Evolutionary conservation across 1,140 invertebrate genomes (phyloP).

Genomic region (Hypsibius dujardini): DNA sequence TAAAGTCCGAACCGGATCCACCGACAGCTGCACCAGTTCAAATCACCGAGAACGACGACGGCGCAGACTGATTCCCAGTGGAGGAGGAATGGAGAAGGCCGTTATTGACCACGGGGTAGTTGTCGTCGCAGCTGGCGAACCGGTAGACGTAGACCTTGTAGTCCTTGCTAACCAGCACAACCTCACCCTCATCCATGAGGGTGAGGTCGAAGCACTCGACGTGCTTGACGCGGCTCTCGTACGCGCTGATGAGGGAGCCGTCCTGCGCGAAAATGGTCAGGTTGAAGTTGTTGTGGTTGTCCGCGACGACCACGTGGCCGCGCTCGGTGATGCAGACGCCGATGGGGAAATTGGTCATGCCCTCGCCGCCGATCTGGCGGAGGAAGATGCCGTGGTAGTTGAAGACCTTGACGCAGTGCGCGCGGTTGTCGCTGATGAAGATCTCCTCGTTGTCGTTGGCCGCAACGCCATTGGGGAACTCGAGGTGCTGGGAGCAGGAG

Average conservation of each 20-base stretch:
- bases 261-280: slow-evolving; percentile 93
- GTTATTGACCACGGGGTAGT: slow-evolving; percentile 9
- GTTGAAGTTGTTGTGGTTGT: slow-evolving; percentile 99
- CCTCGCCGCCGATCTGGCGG: slow-evolving; percentile 89
- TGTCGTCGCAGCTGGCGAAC: slow-evolving; percentile 8
- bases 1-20: background rate
- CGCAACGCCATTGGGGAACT: slow-evolving; percentile 97
- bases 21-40: background rate
- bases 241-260: slow-evolving; percentile 78
- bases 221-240: slow-evolving; percentile 97
- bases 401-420: slow-evolving; percentile 99
- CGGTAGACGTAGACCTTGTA: slow-evolving; percentile 38
- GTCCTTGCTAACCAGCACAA: slow-evolving; percentile 94
- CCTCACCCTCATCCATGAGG: slow-evolving; percentile 95
- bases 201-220: slow-evolving; percentile 99
- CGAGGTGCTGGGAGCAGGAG: slow-evolving; percentile 91
- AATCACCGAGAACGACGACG: background rate
- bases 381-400: slow-evolving; percentile 94
- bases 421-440: slow-evolving; percentile 97
- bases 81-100: background rate
- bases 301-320: slow-evolving; percentile 85
- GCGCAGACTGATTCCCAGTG: background rate
- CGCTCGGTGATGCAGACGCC: slow-evolving; percentile 90
- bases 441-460: slow-evolving; percentile 99
- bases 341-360: too few relatives aligned